phyloP scores from a whole-genome alignment of 2,888 invertebrate species.

The Callimorpha dominula region DNA sequence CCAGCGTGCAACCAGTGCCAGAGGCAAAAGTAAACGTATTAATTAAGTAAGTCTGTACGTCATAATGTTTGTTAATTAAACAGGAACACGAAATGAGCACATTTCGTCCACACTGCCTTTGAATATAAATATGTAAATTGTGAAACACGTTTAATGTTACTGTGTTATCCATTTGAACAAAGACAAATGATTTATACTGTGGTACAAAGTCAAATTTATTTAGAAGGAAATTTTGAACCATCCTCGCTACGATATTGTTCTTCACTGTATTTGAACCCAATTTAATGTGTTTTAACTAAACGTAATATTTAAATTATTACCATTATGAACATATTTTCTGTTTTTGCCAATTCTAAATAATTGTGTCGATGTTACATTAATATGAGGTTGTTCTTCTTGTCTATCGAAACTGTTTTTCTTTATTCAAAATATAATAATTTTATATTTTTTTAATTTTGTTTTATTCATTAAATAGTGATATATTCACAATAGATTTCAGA shows the following conservation, averaged over 20 bases:
- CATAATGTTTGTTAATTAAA: not conserved
- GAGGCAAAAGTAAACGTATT: not conserved
- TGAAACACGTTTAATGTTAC: not conserved
- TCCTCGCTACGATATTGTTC: not conserved
- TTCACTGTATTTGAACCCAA: not conserved
- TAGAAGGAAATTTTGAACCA: not conserved
- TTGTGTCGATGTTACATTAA: no score
- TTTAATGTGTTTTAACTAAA: not conserved
- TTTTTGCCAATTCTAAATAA: no score
- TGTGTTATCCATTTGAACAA: not conserved
- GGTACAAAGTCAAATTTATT: not conserved
- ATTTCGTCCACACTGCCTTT: not conserved
- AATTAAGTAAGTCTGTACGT: slow-evolving; percentile 1
- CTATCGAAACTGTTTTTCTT: no score
- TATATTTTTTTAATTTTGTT: no score
- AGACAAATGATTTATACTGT: not conserved
- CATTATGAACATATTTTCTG: no score
- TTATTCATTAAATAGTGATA: no score
- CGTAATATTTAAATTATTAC: no score
- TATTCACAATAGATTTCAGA: no score
- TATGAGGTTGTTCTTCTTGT: no score
- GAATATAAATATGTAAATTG: slow-evolving; percentile 6
- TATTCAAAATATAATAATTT: no score
- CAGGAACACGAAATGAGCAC: not conserved
- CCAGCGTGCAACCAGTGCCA: not conserved